Evolutionary conservation across 1,140 invertebrate genomes (phyloP).

Genomic region (Drosophila grimshawi): DNA sequence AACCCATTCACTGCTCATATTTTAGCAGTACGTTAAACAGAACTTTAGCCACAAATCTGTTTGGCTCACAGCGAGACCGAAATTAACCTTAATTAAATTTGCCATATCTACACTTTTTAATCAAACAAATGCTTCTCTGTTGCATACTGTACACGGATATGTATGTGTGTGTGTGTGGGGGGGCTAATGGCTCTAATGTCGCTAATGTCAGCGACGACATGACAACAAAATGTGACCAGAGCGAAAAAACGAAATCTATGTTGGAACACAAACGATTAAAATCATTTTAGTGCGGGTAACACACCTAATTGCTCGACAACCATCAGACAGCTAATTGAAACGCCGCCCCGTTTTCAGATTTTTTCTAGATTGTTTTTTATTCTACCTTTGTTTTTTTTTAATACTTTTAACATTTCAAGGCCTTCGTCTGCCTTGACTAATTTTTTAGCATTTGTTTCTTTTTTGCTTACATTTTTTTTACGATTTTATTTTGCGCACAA

Average conservation of each 20-base stretch:
- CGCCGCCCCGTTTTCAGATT: slow-evolving; percentile 42
- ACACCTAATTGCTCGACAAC: slow-evolving; percentile 78
- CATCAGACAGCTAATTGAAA: slow-evolving; percentile 75
- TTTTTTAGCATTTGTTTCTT: slow-evolving; percentile 21
- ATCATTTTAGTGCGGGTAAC: slow-evolving; percentile 68
- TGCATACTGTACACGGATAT: slow-evolving; percentile 12
- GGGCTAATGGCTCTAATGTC: slow-evolving; percentile 1
- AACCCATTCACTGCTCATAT: background rate
- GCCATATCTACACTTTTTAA: slow-evolving; percentile 70
- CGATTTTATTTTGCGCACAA: slow-evolving; percentile 44
- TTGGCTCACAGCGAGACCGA: slow-evolving; percentile 29
- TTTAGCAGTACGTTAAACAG: background rate
- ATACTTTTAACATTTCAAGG: slow-evolving; percentile 52
- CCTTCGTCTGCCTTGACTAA: slow-evolving; percentile 44
- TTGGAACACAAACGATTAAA: slow-evolving; percentile 75
- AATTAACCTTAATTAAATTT: slow-evolving; percentile 77
- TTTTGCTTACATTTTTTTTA: background rate
- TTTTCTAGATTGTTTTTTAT: background rate
- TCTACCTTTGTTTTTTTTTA: slow-evolving; percentile 7
- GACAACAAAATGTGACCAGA: slow-evolving; percentile 64
- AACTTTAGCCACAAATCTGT: background rate
- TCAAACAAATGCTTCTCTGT: slow-evolving; percentile 51
- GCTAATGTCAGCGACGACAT: slow-evolving; percentile 74
- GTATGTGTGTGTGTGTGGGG: slow-evolving; percentile 25
- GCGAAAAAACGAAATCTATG: slow-evolving; percentile 74